Evolutionary conservation across 2,797 vertebrate species (phyloP).

Genomic region (Octomys mimax): DNA sequence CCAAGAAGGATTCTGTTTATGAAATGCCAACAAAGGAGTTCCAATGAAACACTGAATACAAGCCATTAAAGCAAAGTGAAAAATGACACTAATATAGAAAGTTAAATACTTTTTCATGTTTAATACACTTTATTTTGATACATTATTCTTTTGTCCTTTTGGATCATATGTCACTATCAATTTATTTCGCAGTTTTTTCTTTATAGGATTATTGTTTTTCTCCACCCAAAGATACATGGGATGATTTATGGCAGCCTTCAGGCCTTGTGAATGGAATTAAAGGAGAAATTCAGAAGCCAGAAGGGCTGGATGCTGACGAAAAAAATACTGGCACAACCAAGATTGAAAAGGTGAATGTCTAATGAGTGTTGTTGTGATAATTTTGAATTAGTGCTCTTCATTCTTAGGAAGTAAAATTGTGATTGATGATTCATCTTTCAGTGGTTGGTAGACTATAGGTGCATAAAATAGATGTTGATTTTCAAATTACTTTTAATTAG

Average conservation of each 20-base stretch:
- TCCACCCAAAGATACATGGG: constrained; percentile 54
- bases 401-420: constrained; percentile 51
- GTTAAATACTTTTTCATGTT: background rate
- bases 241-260: constrained; percentile 70
- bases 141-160: background rate
- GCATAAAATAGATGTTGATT: background rate
- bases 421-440: constrained; percentile 6
- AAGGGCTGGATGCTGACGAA: constrained; percentile 55
- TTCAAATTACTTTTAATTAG: constrained; percentile 44
- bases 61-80: background rate
- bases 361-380: background rate
- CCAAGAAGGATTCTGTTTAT: background rate
- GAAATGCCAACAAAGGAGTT: background rate
- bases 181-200: constrained; percentile 21
- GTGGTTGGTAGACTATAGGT: background rate
- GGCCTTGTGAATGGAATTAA: constrained; percentile 56
- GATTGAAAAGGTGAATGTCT: constrained; percentile 68
- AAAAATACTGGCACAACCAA: background rate
- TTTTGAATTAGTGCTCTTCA: constrained; percentile 19
- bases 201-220: constrained; percentile 70
- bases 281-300: constrained; percentile 53
- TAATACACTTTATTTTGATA: background rate
- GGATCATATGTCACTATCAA: background rate
- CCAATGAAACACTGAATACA: background rate
- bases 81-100: background rate